Percentiles rank a stretch among this genome's conserved stretches.
These are phyloP conservation scores for Sebastes hopkinsi DNA, from an alignment of 2,797 vertebrate species.

Conservation along the genomic window DNA sequence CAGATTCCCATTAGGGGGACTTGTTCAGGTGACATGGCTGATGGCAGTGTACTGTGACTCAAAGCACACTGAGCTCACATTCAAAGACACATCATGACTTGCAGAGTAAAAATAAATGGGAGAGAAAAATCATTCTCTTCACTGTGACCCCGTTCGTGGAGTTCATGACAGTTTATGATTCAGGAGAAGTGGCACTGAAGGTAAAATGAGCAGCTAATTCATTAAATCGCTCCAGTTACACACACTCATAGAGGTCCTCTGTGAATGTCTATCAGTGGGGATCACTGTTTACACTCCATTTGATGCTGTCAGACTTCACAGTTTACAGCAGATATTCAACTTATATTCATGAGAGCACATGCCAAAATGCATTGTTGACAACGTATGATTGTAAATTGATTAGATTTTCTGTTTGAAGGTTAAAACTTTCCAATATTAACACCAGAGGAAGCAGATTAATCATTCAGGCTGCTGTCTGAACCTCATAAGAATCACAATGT, in stretches of 20 bases:
- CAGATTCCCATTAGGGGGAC: conserved; percentile 47
- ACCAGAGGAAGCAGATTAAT: not conserved
- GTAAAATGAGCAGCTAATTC: not conserved
- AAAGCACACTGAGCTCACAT: not conserved
- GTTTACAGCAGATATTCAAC: no score
- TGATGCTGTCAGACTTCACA: not conserved
- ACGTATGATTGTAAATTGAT: no score
- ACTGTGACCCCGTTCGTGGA: not conserved
- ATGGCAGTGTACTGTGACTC: conserved; percentile 7
- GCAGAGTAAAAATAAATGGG: conserved; percentile 6
- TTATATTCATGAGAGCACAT: no score
- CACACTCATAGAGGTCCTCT: not conserved
- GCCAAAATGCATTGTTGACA: no score
- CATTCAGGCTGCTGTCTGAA: not conserved
- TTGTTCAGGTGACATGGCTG: conserved; percentile 36
- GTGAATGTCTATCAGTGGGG: not conserved
- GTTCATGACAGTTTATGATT: no score
- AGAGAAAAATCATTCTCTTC: not conserved
- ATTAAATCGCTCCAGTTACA: not conserved
- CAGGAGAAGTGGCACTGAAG: not conserved
- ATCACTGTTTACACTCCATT: not conserved
- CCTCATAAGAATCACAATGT: not conserved
- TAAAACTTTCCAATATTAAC: not conserved
- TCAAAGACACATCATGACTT: not conserved
- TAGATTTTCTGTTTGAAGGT: not conserved